Evolutionary conservation across 2,113 vertebrate genomes (phyloP).

Genomic region (Puntigrus tetrazona): DNA sequence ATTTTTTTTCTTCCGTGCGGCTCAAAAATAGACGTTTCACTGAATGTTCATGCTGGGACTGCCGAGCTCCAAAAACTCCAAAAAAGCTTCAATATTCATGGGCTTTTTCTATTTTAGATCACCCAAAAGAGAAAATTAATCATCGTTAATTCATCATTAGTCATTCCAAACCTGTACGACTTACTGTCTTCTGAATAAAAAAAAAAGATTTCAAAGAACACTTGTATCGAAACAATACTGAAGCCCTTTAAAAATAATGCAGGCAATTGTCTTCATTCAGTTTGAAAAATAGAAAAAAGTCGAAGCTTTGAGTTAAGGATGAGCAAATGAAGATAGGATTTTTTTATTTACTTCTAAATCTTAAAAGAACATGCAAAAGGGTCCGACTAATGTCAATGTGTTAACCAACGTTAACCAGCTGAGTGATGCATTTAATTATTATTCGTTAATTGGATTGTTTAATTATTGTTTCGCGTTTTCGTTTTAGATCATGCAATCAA

Average conservation of each 20-base stretch:
- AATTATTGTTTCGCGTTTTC: background rate
- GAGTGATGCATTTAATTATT: background rate
- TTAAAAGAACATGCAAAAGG: no score
- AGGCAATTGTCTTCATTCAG: background rate
- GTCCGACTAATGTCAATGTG: background rate
- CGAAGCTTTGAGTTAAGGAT: background rate
- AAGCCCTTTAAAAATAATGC: background rate
- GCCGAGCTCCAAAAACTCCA: background rate
- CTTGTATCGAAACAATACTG: background rate
- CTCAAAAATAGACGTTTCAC: background rate
- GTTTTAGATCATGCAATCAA: no score
- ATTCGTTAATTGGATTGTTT: background rate
- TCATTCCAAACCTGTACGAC: background rate
- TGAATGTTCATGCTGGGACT: background rate
- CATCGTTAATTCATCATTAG: background rate
- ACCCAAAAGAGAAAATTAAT: background rate
- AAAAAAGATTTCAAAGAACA: background rate
- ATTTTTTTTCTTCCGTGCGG: background rate
- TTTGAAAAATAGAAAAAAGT: background rate
- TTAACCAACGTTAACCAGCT: background rate
- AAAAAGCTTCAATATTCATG: background rate
- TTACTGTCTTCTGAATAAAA: background rate
- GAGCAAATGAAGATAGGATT: background rate
- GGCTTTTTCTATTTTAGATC: background rate
- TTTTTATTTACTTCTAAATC: no score